Percentiles rank a stretch among this genome's conserved stretches.
Evolutionary conservation across 2,797 vertebrate species (phyloP).

Genomic region (Bryconaethiops microstoma): DNA sequence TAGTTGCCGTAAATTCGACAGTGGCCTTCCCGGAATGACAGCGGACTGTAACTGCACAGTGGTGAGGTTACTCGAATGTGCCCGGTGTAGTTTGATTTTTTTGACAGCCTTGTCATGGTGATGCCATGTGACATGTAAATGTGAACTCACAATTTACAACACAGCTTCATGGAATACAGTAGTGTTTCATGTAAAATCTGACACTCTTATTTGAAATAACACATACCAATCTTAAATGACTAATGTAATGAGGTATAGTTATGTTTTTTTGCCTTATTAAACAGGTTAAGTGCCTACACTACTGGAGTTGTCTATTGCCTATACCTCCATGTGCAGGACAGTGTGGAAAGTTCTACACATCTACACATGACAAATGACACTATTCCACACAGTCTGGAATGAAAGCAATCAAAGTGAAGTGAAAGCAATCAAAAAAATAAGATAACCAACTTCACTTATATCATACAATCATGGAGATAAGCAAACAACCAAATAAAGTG

Average conservation of each 20-base stretch:
- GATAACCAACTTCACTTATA: neutral
- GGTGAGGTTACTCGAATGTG: neutral
- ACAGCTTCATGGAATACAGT: neutral
- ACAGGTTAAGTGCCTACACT: neutral
- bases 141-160: slow-evolving; percentile 3
- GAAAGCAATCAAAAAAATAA: neutral
- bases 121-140: slow-evolving; percentile 9
- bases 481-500: neutral
- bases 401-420: no score
- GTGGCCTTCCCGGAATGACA: slow-evolving; percentile 11
- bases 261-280: neutral
- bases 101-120: slow-evolving; percentile 4
- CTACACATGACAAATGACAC: neutral
- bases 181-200: neutral
- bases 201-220: neutral
- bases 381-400: neutral
- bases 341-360: neutral
- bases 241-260: neutral
- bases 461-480: neutral
- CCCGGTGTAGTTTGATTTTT: neutral
- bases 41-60: neutral
- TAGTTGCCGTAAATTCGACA: slow-evolving; percentile 65
- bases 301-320: neutral
- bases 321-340: neutral
- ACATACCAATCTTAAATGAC: neutral